Evolutionary conservation across 2,113 vertebrate genomes (phyloP), one percentile per base, ranked within the genome.

Genomic region (Raja brachyura): DNA sequence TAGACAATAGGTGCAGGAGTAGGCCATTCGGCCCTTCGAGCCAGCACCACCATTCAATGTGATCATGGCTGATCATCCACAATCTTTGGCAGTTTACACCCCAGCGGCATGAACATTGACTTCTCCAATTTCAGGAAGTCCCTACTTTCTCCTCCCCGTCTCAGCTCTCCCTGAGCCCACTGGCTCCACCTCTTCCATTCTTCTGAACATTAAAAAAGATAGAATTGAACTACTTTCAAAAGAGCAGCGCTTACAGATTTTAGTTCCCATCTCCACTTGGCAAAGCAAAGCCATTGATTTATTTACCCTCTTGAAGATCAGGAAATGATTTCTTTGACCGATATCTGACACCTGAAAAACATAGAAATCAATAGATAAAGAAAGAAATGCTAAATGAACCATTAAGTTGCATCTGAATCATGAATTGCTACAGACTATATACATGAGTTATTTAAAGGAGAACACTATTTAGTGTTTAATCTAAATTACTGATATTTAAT

Each of bases 301-400:
- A 63, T 28, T 88, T 88, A n/a, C 14, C 59, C 13, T 88, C 59
- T n/a, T 88, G 83, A 86, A 86, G 56, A 86, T 63, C 83, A 31
- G 28, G 59, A 86, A 66, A 33, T 56, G 59, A 66, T 63, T 88
- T 88, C 10, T 86, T 63, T 88, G 59, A 66, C 59, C n/a, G 54
- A 10, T 11, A 61, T n/a, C 56, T 88, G 83, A 63, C 5, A 63
- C 59, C 83, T 81, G 61, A 61, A 31, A 88, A 63, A 88, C 70
- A 31, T 63, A 63, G 13, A 63, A 63, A 88, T 66, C 83, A 88
- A 16, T 88, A 66, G 13, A 7, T 31, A 63, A 61, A 14, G 28
- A 88, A 88, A 16, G 31, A 16, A n/a, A 88, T 28, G 31, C 28
- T 31, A 88, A 66, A 13, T 63, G 13, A 88, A 88, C 28, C 59